Conservation (phyloP, 2,797 vertebrate genomes). For the Oceanodroma leucorhoa region DNA sequence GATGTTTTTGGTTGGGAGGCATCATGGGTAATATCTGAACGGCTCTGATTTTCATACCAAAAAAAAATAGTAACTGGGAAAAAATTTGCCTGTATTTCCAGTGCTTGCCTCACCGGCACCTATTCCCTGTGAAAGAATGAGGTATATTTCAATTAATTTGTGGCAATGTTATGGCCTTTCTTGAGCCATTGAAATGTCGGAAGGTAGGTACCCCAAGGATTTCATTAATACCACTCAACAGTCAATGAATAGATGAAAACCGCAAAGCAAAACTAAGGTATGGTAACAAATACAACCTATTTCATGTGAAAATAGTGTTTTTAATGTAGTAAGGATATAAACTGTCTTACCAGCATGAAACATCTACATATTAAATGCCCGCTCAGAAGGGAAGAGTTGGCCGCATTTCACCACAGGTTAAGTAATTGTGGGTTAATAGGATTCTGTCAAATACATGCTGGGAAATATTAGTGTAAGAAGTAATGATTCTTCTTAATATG, state of each 20-base stretch:
- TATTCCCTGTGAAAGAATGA: not conserved
- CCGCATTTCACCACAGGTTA: not conserved
- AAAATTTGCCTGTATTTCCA: not conserved
- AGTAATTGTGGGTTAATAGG: not conserved
- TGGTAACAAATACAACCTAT: not conserved
- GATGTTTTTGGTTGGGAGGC: conserved; percentile 18
- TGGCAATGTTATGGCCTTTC: not conserved
- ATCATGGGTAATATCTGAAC: not conserved
- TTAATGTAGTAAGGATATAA: not conserved
- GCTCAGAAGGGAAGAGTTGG: not conserved
- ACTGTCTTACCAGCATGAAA: not conserved
- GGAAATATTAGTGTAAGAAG: not conserved
- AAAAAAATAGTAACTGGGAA: not conserved
- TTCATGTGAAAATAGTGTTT: not conserved
- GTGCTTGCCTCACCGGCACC: not conserved
- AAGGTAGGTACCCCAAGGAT: not conserved
- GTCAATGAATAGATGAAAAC: not conserved
- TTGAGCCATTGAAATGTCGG: not conserved
- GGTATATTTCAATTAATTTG: not conserved
- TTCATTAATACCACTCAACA: not conserved
- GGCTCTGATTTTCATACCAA: not conserved
- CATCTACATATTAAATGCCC: fast-evolving
- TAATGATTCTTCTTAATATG: not conserved
- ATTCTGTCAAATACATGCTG: not conserved
- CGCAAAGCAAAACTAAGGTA: not conserved